phyloP scores from a whole-genome alignment of 2,888 invertebrate genomes.

The Ptychoptera contaminata region DNA sequence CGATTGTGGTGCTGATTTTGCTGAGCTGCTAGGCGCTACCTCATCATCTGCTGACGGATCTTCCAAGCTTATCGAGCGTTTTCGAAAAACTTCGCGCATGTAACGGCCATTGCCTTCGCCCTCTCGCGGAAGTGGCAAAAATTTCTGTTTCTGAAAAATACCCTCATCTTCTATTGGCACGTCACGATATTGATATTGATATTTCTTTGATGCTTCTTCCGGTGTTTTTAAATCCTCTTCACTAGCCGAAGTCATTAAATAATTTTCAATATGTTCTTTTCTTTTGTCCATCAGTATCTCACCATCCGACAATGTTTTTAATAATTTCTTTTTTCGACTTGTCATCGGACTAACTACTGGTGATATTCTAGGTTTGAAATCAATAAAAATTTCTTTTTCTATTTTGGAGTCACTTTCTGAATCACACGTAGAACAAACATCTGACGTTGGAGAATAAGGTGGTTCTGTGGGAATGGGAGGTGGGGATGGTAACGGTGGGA shows the following conservation, averaged over 20 bases:
- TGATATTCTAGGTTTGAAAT: slow-evolving; percentile 64
- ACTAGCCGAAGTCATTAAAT: slow-evolving; percentile 40
- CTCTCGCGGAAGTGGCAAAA: slow-evolving; percentile 16
- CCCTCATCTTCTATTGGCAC: slow-evolving; percentile 14
- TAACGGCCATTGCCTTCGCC: slow-evolving; percentile 15
- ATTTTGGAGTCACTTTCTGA: slow-evolving; percentile 9
- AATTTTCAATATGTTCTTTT: slow-evolving; percentile 34
- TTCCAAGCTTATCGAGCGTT: slow-evolving; percentile 57
- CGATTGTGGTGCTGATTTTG: slow-evolving; percentile 48
- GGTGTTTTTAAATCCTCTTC: slow-evolving; percentile 41
- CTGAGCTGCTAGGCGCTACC: slow-evolving; percentile 22
- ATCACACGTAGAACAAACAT: slow-evolving; percentile 12
- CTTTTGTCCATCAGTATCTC: slow-evolving; percentile 52
- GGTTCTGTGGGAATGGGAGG: not conserved
- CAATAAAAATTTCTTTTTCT: slow-evolving; percentile 70
- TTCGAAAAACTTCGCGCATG: slow-evolving; percentile 52
- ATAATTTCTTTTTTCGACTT: slow-evolving; percentile 37
- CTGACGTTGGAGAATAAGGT: slow-evolving; percentile 7
- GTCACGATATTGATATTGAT: slow-evolving; percentile 10
- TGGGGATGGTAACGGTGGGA: slow-evolving; percentile 5
- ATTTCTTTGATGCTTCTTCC: slow-evolving; percentile 6
- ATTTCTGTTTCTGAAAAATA: slow-evolving; percentile 12
- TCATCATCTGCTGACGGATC: slow-evolving; percentile 34
- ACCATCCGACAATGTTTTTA: slow-evolving; percentile 68
- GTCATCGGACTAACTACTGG: slow-evolving; percentile 43